Evolutionary conservation across 2,888 invertebrate genomes (phyloP).

Genomic region (Geophilus truncorum): DNA sequence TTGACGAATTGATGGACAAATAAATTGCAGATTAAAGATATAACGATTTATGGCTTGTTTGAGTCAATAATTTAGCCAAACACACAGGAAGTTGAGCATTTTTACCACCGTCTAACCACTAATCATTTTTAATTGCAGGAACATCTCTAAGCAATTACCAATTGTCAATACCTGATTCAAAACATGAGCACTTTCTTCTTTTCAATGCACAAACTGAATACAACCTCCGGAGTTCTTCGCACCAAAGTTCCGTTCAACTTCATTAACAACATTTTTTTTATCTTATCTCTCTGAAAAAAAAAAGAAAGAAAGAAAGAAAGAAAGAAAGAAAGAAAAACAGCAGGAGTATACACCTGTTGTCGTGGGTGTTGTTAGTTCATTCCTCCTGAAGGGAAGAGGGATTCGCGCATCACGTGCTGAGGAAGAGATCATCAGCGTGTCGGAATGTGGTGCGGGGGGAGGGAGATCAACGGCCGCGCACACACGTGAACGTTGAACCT

Average conservation of each 20-base stretch:
- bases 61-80: not conserved
- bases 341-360: not conserved
- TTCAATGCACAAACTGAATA: too few relatives aligned
- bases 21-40: too few relatives aligned
- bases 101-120: not conserved
- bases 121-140: not conserved
- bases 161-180: not conserved
- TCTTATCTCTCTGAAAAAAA: not conserved
- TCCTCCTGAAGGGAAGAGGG: not conserved
- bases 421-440: not conserved
- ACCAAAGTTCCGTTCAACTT: not conserved
- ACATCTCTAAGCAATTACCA: not conserved
- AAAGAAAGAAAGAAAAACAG: too few relatives aligned
- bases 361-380: not conserved
- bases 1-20: too few relatives aligned
- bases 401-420: not conserved
- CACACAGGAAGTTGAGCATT: not conserved
- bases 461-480: not conserved
- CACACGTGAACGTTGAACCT: not conserved
- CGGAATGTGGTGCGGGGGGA: not conserved
- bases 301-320: too few relatives aligned
- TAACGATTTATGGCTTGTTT: not conserved
- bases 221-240: not conserved
- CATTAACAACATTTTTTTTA: not conserved
- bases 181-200: too few relatives aligned